Evolutionary conservation across 2,888 invertebrate genomes (phyloP), one percentile per base, ranked within the genome.

Genomic region (Pyrrhia umbra): DNA sequence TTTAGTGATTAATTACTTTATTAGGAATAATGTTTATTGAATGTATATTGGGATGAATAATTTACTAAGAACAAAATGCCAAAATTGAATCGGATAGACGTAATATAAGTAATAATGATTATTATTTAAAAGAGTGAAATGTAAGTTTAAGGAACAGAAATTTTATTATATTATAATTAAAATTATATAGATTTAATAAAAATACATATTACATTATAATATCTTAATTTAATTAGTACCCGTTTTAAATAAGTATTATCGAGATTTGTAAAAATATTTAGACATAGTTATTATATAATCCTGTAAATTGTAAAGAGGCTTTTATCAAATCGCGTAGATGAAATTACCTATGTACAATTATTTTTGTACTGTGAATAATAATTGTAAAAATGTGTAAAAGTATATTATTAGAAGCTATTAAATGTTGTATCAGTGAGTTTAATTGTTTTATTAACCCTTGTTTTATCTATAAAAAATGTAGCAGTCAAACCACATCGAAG

Each of bases 361-460:
- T 89, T 89, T 89, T 89, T 89, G 87, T 88, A 89, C 83, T 86
- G 77, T 80, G 74, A 74, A 79, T 80, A 73, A 68, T 60, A 64
- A 77, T 57, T 80, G 72, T 78, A 75, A 79, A 73, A 77, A 78
- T 77, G 81, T 82, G 79, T 79, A 67, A 77, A 75, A 65, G 64
- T 67, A 73, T 75, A 76, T 82, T 83, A 83, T 81, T 84, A 83
- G 66, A 76, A 75, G 66, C 65, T 81, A 80, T 68, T 81, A 81
- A 80, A 80, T 77, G 81, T 81, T 27, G 82, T 80, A 68, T 58
- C 68, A 68, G 72, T 72, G 63, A 57, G 2, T 0, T 34, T 8
- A 1, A 0, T 42, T 63, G 27, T 51, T 75, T 63, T 34, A 45
- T 23, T 51, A 23, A 21, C 1, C 15, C 0, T n/a, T 15, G 5